Base-by-base conservation (phyloP, 1,140 invertebrate genomes). In the Phthorimaea operculella region DNA sequence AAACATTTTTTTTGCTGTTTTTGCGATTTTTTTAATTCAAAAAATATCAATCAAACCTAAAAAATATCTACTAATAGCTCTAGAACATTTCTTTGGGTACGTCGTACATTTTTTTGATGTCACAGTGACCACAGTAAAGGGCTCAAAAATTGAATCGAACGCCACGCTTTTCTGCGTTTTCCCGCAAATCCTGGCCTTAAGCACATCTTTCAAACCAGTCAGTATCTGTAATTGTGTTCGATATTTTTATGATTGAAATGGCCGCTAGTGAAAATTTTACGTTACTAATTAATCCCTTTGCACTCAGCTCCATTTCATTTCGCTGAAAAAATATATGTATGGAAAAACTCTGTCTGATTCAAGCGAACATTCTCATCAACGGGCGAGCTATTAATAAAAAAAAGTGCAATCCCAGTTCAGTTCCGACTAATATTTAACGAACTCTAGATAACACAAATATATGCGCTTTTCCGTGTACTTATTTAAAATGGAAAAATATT, bases 401-500 rank as follows among this genome's bases (percentile, higher is more conserved):
- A 73, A 52, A 58, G 60, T 60, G 67, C 69, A 66, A 68, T 74
- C 61, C 65, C 63, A 58, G 61, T 74, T 66, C 60, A 62, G 60
- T 70, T 68, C 63, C 62, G 63, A 68, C 74, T 74, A 74, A 76
- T 77, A 79, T 77, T 77, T 77, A 79, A 77, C 73, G 64, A 72
- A 76, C 66, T 69, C 64, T 55, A 77, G 77, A 78, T 80, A 80
- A 76, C 74, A 74, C 64, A 66, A 73, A 80, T 78, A 78, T 76
- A 79, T 76, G 68, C 66, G 70, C 63, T 70, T 70, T 73, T 72
- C 74, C 74, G 70, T 70, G 62, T 71, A 76, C 76, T 77, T 79
- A 76, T 79, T 79, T 77, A 70, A 77, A 77, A 79, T 76, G 70
- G 74, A 72, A 76, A 78, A 77, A 76, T 73, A 73, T 76, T 78